phyloP scores from a whole-genome alignment of 2,113 vertebrate species.

The Sinocyclocheilus grahami region DNA sequence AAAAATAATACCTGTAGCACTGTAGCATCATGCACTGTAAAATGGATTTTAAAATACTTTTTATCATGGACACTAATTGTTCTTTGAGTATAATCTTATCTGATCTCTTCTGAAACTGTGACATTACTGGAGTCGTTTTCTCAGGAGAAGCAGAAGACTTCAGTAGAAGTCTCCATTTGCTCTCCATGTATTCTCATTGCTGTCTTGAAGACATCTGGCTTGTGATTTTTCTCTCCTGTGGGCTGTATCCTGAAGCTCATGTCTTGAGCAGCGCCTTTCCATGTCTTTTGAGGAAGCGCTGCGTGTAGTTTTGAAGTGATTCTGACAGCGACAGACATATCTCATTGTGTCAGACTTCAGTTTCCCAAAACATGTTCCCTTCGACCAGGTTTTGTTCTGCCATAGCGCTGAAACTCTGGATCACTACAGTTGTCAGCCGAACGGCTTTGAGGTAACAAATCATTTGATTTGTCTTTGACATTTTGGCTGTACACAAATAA shows the following conservation, averaged over 20 bases:
- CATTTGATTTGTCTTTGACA: constrained; percentile 23
- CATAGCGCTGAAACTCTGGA: background rate
- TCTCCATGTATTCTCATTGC: background rate
- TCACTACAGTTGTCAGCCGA: background rate
- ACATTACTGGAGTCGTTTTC: background rate
- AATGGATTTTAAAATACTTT: background rate
- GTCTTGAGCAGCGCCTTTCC: constrained; percentile 16
- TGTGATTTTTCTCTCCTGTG: background rate
- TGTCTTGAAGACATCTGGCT: background rate
- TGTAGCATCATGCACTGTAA: background rate
- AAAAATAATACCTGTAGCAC: background rate
- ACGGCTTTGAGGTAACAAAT: background rate
- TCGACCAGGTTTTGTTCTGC: constrained; percentile 25
- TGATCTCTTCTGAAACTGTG: background rate
- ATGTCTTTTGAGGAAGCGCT: constrained; percentile 1
- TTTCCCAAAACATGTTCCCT: constrained; percentile 4
- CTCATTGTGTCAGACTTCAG: constrained; percentile 22
- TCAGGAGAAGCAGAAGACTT: background rate
- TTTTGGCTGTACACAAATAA: constrained; percentile 68
- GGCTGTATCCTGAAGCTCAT: constrained; percentile 9
- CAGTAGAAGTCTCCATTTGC: background rate
- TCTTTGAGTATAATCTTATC: background rate
- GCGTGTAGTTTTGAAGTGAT: constrained; percentile 1
- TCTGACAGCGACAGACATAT: constrained; percentile 19
- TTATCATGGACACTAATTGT: background rate